A percentile compares a stretch with the other conserved stretches of the same genome.
These are phyloP conservation scores for Tinamus major DNA, from an alignment of 2,797 vertebrate species.

Conservation along the genomic window DNA sequence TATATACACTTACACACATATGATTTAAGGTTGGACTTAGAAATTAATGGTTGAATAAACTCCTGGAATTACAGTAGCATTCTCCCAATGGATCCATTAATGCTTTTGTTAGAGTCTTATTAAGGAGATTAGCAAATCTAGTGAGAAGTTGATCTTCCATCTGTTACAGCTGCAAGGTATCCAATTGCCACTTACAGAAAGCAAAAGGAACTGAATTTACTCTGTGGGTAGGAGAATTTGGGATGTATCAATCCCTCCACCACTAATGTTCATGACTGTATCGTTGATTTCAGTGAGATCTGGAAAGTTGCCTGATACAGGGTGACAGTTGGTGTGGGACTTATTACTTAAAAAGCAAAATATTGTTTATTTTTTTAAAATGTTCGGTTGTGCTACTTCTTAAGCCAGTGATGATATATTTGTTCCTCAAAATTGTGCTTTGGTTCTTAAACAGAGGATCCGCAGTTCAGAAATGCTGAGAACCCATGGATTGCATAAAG, in stretches of 20 bases:
- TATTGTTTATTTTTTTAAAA: background rate
- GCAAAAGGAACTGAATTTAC: background rate
- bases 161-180: background rate
- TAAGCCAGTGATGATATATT: background rate
- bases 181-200: slow-evolving; percentile 1
- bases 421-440: background rate
- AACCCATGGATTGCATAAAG: background rate
- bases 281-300: background rate
- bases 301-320: background rate
- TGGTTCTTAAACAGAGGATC: background rate
- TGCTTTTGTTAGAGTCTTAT: slow-evolving; percentile 38
- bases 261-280: background rate
- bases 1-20: accelerated
- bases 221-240: background rate
- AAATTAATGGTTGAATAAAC: background rate
- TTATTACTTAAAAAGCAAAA: background rate
- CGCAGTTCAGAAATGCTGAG: background rate
- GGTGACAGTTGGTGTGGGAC: background rate
- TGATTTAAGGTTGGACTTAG: background rate
- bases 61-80: background rate
- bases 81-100: slow-evolving; percentile 21
- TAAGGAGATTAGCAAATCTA: slow-evolving; percentile 58
- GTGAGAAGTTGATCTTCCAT: slow-evolving; percentile 49
- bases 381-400: background rate
- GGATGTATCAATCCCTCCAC: background rate